Conservation (phyloP, 2,797 vertebrate species). For the Yasuhikotakia modesta region DNA sequence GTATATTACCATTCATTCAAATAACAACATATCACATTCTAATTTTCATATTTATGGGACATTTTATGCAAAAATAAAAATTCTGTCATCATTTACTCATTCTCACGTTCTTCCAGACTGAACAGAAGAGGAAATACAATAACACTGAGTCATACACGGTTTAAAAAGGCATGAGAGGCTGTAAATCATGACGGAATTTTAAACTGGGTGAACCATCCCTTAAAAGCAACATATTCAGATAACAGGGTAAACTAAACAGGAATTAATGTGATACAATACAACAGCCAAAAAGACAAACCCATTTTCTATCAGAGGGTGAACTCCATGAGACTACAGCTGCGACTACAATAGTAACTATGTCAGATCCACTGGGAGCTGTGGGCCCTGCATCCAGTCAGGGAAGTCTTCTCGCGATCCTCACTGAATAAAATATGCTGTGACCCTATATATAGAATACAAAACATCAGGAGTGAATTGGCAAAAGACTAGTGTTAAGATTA, state of each 20-base stretch:
- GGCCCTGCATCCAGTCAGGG: constrained; percentile 40
- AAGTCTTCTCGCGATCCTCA: constrained; percentile 40
- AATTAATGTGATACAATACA: constrained; percentile 23
- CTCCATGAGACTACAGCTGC: constrained; percentile 38
- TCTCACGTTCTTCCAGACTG: not conserved
- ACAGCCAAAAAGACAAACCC: no score
- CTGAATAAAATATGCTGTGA: constrained; percentile 24
- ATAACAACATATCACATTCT: constrained; percentile 1
- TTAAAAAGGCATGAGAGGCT: no score
- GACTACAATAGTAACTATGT: constrained; percentile 59
- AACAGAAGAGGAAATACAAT: no score
- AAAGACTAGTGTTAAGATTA: no score
- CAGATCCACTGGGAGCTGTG: constrained; percentile 53
- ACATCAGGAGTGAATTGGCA: no score
- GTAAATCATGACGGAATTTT: not conserved
- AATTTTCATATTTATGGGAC: not conserved
- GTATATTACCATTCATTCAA: not conserved
- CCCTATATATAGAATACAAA: not conserved
- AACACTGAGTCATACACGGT: not conserved
- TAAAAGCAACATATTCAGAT: not conserved
- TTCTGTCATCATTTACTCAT: not conserved
- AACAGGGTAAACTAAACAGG: not conserved
- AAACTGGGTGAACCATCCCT: not conserved
- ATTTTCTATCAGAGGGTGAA: constrained; percentile 42
- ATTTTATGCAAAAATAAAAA: not conserved